Evolutionary conservation across 2,797 vertebrate species (phyloP), one percentile per base, ranked within the genome.

Genomic region (Myotis findleyi): DNA sequence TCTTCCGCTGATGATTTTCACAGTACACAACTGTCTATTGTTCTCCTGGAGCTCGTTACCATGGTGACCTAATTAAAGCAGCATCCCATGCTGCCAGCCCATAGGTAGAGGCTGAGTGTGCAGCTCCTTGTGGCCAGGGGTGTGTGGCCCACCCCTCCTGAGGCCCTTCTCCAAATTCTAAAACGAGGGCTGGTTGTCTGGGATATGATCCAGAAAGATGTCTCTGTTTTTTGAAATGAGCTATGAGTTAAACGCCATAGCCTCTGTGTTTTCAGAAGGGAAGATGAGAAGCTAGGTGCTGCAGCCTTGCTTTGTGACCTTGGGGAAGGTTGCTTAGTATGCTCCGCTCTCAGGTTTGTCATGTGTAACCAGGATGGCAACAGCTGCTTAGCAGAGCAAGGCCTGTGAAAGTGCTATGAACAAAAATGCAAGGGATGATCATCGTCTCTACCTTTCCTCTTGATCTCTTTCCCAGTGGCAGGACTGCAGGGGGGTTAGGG

Each of bases 11-110:
- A 97, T 97, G 98, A 98, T 97, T 98, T 98, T 97, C 91, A 4
- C 92, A 94, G 97, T 98, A 98, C 98, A 98, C 98, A 98, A 98
- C 97, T 97, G 96, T 96, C 98, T 98, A 98, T 98, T 98, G 98
- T 98, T 98, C 98, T 98, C 98, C 95, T 95, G 97, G 94, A 98
- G 98, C 97, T 98, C 91, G 97, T 98, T 97, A 95, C 98, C 97
- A 98, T 98, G 97, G 98, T 13, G 95, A 98, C 98, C 95, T 96
- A 96, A 97, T 97, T 97, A 97, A 97, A 97, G 96, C 92, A 79
- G 94, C 95, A 93, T 95, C 80, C 0, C 4, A 90, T 53, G 94
- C 88, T 82, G 88, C 92, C 91, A 88, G 86, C 92, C 88, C 79
- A 25, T 66, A 97, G 96, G 96, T 95, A 97, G 95, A 77, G 92